Percentiles rank a stretch among this genome's conserved stretches.
phyloP scores from a whole-genome alignment of 2,888 invertebrate species.

The Thalpophila matura region DNA sequence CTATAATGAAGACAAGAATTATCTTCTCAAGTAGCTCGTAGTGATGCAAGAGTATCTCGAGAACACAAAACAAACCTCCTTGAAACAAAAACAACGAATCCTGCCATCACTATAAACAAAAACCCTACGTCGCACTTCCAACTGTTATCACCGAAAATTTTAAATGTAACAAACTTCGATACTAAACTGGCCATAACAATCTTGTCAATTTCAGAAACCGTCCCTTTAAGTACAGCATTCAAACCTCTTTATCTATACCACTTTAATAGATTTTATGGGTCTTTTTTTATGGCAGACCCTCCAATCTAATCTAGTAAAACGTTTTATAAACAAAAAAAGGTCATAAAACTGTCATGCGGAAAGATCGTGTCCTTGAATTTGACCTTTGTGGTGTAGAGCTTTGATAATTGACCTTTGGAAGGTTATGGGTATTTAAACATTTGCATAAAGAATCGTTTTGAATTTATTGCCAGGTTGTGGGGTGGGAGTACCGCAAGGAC shows the following conservation, averaged over 20 bases:
- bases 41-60: too few species aligned
- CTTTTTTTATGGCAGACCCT: conserved; percentile 69
- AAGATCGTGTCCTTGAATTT: conserved; percentile 46
- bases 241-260: conserved; percentile 68
- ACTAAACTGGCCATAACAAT: conserved; percentile 41
- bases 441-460: conserved; percentile 21
- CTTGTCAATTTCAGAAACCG: conserved; percentile 69
- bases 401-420: conserved; percentile 55
- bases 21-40: too few species aligned
- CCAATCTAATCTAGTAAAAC: conserved; percentile 73
- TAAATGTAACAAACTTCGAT: conserved; percentile 27
- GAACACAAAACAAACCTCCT: background rate
- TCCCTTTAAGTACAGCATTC: conserved; percentile 71
- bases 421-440: conserved; percentile 23
- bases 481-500: conserved; percentile 13
- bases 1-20: too few species aligned
- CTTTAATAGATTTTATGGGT: conserved; percentile 69
- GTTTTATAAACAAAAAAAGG: conserved; percentile 64
- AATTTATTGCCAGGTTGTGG: conserved; percentile 1
- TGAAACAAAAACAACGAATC: background rate
- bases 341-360: conserved; percentile 56
- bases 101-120: conserved; percentile 11
- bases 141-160: conserved; percentile 37
- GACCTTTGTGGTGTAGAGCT: conserved; percentile 38
- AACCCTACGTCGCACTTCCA: background rate